Percentiles rank a stretch among this genome's conserved stretches.
Evolutionary conservation across 1,140 invertebrate genomes (phyloP).

Genomic region (Heliconius eleuchia): DNA sequence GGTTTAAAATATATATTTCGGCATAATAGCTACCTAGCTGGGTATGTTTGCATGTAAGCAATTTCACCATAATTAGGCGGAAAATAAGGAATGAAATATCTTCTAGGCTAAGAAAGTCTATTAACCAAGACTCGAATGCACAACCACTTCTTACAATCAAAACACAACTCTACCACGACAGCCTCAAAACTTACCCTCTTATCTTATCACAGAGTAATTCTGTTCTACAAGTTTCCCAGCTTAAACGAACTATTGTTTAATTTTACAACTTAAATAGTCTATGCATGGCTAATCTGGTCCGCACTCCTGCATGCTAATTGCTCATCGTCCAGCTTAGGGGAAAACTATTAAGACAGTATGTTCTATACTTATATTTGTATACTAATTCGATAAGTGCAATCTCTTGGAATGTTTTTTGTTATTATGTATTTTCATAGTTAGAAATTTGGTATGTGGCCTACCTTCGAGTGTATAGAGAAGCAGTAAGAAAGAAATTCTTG

Average conservation of each 20-base stretch:
- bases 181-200: background rate
- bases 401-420: background rate
- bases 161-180: background rate
- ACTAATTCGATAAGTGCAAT: background rate
- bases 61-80: too few relatives aligned
- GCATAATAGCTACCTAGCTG: too few relatives aligned
- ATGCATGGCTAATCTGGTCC: slow-evolving; percentile 1
- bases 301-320: slow-evolving; percentile 5
- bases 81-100: too few relatives aligned
- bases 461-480: too few relatives aligned
- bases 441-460: background rate
- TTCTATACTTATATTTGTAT: background rate
- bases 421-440: background rate
- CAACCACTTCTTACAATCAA: background rate
- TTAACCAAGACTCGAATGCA: background rate
- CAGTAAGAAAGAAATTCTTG: too few relatives aligned
- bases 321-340: background rate
- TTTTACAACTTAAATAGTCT: slow-evolving; percentile 8
- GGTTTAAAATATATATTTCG: too few relatives aligned
- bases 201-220: background rate
- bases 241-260: slow-evolving; percentile 9
- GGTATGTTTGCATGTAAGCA: too few relatives aligned
- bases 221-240: background rate
- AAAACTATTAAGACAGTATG: background rate
- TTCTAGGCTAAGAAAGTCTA: too few relatives aligned